Evolutionary conservation across 2,888 invertebrate species (phyloP).

Genomic region (Hyposoter dolosus): DNA sequence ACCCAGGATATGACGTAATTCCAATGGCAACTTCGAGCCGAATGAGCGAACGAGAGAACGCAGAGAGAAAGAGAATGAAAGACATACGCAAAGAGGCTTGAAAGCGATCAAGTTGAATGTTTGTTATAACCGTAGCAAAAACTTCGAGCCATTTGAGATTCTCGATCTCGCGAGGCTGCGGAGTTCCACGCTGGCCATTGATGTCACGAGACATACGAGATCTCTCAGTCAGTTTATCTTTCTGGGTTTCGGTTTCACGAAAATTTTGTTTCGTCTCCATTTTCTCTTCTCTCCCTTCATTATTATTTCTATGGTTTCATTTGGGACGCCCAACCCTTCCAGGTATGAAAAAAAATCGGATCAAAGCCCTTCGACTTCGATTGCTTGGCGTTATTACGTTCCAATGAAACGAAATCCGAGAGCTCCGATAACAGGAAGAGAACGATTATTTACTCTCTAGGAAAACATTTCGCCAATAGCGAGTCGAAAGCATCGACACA

Average conservation of each 20-base stretch:
- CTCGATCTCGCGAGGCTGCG: conserved; percentile 42
- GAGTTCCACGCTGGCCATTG: conserved; percentile 39
- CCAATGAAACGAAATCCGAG: conserved; percentile 43
- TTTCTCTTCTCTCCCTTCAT: conserved; percentile 14
- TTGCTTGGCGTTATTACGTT: conserved; percentile 31
- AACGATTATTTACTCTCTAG: conserved; percentile 16
- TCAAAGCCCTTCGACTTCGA: conserved; percentile 19
- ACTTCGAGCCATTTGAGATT: conserved; percentile 40
- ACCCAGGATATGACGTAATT: conserved; percentile 83
- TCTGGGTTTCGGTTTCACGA: conserved; percentile 44
- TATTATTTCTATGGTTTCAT: not conserved
- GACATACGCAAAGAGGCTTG: not conserved
- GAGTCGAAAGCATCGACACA: not conserved
- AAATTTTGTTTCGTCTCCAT: conserved; percentile 31
- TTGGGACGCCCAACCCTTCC: conserved; percentile 28
- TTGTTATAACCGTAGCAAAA: conserved; percentile 30
- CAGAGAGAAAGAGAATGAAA: conserved; percentile 9
- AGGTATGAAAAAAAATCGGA: conserved; percentile 50
- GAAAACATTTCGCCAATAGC: not conserved
- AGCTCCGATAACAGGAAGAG: conserved; percentile 50
- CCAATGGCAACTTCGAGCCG: conserved; percentile 26
- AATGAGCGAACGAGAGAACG: conserved; percentile 56
- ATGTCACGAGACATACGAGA: conserved; percentile 11
- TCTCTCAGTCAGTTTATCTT: not conserved
- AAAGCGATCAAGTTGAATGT: conserved; percentile 6